Evolutionary conservation across 1,140 invertebrate genomes (phyloP).

Genomic region (Nomia melanderi): DNA sequence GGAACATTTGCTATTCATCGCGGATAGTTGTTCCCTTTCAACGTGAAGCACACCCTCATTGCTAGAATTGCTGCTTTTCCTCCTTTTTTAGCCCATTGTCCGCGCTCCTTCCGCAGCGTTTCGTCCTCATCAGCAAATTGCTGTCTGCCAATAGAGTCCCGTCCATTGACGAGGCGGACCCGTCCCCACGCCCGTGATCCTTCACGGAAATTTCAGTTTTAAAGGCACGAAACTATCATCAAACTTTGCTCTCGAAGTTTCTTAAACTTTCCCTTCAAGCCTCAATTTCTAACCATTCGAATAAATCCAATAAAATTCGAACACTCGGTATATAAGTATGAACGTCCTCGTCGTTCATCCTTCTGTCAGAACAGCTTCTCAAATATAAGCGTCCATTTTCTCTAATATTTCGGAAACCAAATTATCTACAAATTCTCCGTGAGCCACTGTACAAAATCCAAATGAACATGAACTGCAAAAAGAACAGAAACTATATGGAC

Average conservation of each 20-base stretch:
- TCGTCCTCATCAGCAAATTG: constrained; percentile 40
- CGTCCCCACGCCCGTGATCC: background rate
- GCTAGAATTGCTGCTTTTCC: constrained; percentile 17
- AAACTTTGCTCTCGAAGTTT: too few relatives aligned
- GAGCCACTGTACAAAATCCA: background rate
- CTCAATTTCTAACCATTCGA: too few relatives aligned
- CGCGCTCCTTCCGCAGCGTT: background rate
- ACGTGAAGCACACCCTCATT: constrained; percentile 17
- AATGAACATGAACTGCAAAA: constrained; percentile 47
- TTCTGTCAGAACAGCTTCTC: too few relatives aligned
- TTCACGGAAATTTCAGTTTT: background rate
- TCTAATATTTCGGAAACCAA: background rate
- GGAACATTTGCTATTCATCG: constrained; percentile 12
- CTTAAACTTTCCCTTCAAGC: too few relatives aligned
- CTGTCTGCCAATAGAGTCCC: constrained; percentile 22
- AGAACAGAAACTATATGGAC: constrained; percentile 62
- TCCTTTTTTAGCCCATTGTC: constrained; percentile 12
- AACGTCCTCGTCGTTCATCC: background rate
- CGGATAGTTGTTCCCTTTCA: background rate
- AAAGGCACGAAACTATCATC: background rate
- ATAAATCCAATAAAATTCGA: too few relatives aligned
- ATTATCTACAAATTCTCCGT: background rate
- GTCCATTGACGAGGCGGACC: background rate
- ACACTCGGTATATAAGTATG: background rate
- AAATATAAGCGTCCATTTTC: too few relatives aligned